Conservation (phyloP, 2,888 invertebrate genomes). For the Drepanosiphum platanoidis region DNA sequence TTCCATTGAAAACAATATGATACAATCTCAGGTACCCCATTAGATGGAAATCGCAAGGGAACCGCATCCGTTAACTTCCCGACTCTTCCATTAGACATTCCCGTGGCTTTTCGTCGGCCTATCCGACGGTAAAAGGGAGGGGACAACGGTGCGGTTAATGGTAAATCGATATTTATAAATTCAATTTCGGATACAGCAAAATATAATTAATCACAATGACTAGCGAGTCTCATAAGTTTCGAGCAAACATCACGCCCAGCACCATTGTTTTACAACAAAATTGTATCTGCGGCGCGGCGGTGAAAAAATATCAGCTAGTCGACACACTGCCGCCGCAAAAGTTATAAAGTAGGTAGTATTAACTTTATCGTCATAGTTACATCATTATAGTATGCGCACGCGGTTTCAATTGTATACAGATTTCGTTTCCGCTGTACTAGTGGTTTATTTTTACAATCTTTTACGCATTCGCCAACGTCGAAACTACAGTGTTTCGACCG, state of each 20-base stretch:
- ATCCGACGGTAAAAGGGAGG: no score
- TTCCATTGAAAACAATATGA: background rate
- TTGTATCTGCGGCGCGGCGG: background rate
- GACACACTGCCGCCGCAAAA: no score
- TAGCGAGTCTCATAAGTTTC: background rate
- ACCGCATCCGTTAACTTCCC: background rate
- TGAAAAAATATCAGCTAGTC: background rate
- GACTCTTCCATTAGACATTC: background rate
- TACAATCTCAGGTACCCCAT: no score
- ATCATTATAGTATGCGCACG: no score
- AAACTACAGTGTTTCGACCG: no score
- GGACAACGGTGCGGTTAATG: constrained; percentile 2
- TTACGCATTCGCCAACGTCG: no score
- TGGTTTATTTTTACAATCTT: no score
- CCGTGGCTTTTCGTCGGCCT: background rate
- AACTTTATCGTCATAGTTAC: no score
- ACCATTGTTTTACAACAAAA: background rate
- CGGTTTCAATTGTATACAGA: no score
- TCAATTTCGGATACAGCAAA: background rate
- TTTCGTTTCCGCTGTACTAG: no score
- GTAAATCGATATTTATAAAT: constrained; percentile 10
- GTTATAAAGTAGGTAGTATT: no score
- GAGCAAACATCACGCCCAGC: background rate
- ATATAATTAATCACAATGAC: background rate
- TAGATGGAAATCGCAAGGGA: background rate